Conservation (phyloP, 2,888 invertebrate genomes). For the Caenorhabditis panamensis region DNA sequence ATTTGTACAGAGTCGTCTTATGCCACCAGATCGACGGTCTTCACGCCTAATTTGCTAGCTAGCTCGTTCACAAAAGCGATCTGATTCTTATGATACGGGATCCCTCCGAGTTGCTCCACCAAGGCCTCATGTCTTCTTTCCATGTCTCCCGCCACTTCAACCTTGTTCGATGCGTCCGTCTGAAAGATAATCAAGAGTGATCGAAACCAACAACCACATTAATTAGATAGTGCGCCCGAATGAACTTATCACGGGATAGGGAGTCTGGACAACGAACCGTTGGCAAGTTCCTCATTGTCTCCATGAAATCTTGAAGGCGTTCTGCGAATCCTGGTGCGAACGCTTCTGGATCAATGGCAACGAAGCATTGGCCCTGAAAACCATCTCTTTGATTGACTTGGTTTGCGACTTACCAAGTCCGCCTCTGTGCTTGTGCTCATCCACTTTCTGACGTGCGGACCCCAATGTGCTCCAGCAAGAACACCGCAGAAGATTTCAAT, state of each 20-base stretch:
- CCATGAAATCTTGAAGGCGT: constrained; percentile 75
- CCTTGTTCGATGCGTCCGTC: constrained; percentile 62
- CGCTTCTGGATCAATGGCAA: constrained; percentile 77
- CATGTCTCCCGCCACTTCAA: constrained; percentile 78
- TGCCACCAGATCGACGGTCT: constrained; percentile 41
- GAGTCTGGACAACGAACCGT: constrained; percentile 52
- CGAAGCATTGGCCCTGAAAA: constrained; percentile 77
- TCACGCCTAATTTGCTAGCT: constrained; percentile 66
- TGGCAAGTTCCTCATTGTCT: constrained; percentile 73
- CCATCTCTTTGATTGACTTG: constrained; percentile 60
- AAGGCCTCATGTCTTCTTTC: constrained; percentile 72
- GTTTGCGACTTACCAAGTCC: constrained; percentile 74
- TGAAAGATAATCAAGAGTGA: constrained; percentile 47
- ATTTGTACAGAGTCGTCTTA: not conserved
- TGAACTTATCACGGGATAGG: constrained; percentile 18
- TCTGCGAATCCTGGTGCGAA: constrained; percentile 78
- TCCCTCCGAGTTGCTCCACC: constrained; percentile 75
- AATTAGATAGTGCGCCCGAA: not conserved
- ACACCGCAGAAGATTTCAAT: constrained; percentile 93
- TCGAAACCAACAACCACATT: not conserved
- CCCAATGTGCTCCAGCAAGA: constrained; percentile 86
- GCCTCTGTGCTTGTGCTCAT: constrained; percentile 85
- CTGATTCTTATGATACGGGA: constrained; percentile 79
- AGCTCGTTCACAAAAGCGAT: constrained; percentile 70
- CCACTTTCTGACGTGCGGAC: constrained; percentile 90